Evolutionary conservation across 2,888 invertebrate genomes (phyloP).

Genomic region (Drosophila peninsularis): DNA sequence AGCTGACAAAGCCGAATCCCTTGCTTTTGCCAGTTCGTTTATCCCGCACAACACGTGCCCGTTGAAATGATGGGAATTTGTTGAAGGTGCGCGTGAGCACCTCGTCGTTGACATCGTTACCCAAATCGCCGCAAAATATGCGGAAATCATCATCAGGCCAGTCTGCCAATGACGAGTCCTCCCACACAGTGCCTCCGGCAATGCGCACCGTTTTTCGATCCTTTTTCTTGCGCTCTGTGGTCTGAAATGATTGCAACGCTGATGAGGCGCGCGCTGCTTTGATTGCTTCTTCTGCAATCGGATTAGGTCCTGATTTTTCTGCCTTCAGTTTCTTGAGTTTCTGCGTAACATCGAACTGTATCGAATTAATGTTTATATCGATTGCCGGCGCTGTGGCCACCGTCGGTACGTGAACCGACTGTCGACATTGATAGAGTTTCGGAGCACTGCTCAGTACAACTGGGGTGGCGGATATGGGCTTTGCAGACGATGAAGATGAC

Average conservation of each 20-base stretch:
- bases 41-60: slow-evolving; percentile 97
- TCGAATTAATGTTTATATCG: slow-evolving; percentile 85
- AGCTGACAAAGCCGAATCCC: slow-evolving; percentile 99
- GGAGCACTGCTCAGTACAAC: slow-evolving; percentile 90
- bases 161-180: slow-evolving; percentile 95
- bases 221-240: slow-evolving; percentile 85
- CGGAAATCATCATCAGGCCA: slow-evolving; percentile 99
- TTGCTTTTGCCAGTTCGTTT: slow-evolving; percentile 99
- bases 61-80: slow-evolving; percentile 96
- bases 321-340: slow-evolving; percentile 88
- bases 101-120: slow-evolving; percentile 99
- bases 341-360: slow-evolving; percentile 87
- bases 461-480: slow-evolving; percentile 82
- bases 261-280: slow-evolving; percentile 87
- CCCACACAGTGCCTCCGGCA: slow-evolving; percentile 98
- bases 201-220: slow-evolving; percentile 89
- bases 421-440: slow-evolving; percentile 87
- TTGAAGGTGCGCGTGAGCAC: slow-evolving; percentile 97
- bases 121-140: slow-evolving; percentile 99
- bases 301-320: slow-evolving; percentile 88
- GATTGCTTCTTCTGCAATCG: slow-evolving; percentile 88
- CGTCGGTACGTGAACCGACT: slow-evolving; percentile 84
- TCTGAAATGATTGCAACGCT: slow-evolving; percentile 86
- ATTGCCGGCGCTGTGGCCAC: slow-evolving; percentile 77
- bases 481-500: slow-evolving; percentile 55